Evolutionary conservation across 2,888 invertebrate species (phyloP), one percentile per base, ranked within the genome.

Genomic region (Lingula anatina): DNA sequence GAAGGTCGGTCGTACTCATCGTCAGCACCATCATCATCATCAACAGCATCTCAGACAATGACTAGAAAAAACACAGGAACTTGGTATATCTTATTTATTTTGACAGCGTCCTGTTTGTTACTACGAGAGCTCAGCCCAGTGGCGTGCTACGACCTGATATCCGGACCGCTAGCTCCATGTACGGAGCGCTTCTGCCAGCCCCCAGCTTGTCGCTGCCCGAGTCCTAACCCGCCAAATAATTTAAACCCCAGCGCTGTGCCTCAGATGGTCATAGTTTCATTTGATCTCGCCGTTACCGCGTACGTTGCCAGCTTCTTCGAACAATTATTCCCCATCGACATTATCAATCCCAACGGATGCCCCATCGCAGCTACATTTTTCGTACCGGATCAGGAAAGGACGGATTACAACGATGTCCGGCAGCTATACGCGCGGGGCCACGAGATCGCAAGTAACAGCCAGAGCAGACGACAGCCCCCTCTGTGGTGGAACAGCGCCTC

Each of bases 321-420:
- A 41, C 46, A 55, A 15, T 49, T 65, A 26, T 64, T 65, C 53
- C 52, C 56, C 18, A 55, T 56, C 2, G 60, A 59, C 1, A 49
- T 60, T 9, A 54, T 54, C 49, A 88, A 88, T 73, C 83, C 82
- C 0, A 85, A 88, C 68, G 81, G 80, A 2, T 85, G 84, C 50
- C 79, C 79, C 0, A 81, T 82, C 90, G 68, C 90, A 89, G 92
- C 90, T 46, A 95, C 96, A 41, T 95, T 97, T 83, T 97, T 94
- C 80, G 92, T 96, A 54, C n/a, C n/a, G n/a, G 94, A 93, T 46
- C 96, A 96, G 78, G 95, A 96, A 79, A 96, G 96, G 93, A 97
- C 96, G 48, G 94, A 96, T 81, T 97, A 96, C 82, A 90, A 92
- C 80, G 91, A 93, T 82, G 95, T 96, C 55, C 94, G 95, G 81